Evolutionary conservation across 2,888 invertebrate genomes (phyloP), one percentile per base, ranked within the genome.

Genomic region (Coenonympha glycerion): DNA sequence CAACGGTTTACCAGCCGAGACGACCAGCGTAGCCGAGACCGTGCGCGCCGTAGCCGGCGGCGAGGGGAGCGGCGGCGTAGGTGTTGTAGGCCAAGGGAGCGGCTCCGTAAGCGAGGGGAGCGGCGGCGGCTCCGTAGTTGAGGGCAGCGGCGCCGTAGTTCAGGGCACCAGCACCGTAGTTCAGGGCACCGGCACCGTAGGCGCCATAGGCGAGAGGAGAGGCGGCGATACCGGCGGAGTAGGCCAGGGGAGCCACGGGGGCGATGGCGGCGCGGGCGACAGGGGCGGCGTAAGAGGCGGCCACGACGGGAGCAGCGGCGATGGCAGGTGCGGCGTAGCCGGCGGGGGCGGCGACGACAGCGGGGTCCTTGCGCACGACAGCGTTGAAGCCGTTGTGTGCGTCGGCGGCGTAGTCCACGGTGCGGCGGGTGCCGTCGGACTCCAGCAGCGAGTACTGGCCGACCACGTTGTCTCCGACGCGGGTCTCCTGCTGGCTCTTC

Each of bases 381-480:
- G 88, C 89, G 74, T 88, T 89, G 76, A 89, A 89, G 13, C 89
- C 88, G 53, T 69, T 74, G 52, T 80, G 66, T 1, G 81, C 77
- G 40, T 87, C 88, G 15, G 88, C 86, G 30, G 83, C 83, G 71
- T 89, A 89, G 71, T 89, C 88, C 2, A 89, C 89, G 28, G 79
- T 85, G 57, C 88, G 81, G 54, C 79, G 76, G 42, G 82, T 82
- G 61, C 88, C 89, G 60, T 89, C 89, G 39, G 89, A 69, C 47
- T 89, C 89, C 56, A 77, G 66, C 45, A 89, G 73, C 39, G 87
- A 86, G 71, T 88, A 88, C 56, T 84, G 80, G 18, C 88, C 87
- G 45, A 81, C 80, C 11, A 88, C 88, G 48, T 73, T 76, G 66
- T 82, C 80, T n/a, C 88, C 88, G 34, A 73, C 73, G 30, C 88